Base-by-base conservation (phyloP, 2,113 vertebrate genomes). In the Zingel zingel region DNA sequence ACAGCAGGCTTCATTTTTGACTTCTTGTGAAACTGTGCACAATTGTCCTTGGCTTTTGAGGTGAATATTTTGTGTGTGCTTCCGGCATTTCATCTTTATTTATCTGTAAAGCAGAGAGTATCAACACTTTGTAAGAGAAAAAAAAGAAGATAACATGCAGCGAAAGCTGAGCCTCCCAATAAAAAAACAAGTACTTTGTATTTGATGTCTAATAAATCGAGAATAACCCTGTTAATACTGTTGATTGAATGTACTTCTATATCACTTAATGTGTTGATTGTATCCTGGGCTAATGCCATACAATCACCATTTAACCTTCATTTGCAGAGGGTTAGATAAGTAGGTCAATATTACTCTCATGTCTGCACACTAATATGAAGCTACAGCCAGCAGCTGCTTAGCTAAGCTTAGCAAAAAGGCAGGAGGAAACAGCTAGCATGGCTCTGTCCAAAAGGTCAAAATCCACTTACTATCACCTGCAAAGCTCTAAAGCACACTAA, bases 251-350 rank as follows among this genome's bases (percentile, higher is more conserved):
- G 21, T 51, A n/a, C 21, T 43, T 64, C 21, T 15, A 21, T 69
- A n/a, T 70, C 6, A 48, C 63, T 69, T 47, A 11, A 76, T 71
- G 27, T 70, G 66, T 64, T 64, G 21, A n/a, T 21, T 82, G 27
- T 10, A 39, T 63, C 48, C 65, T 23, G 25, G 11, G 14, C 36
- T 63, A 48, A 33, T 69, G 39, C 6, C 39, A 63, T 57, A 14
- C 50, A 64, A 62, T 33, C 10, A 56, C 16, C 8, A 56, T 39
- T 62, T 56, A 23, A 59, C 43, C 43, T 74, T 74, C 4, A 67
- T 67, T 18, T 16, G 3, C n/a, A 12, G 18, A 15, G 15, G 53
- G 25, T 13, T 12, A 6, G 18, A 66, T 47, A 33, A 58, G 23
- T 33, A 18, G 53, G 47, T 48, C 39, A 58, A 57, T 67, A 57